Evolutionary conservation across 2,797 vertebrate species (phyloP), one percentile per base, ranked within the genome.

Genomic region (Okamejei kenojei): DNA sequence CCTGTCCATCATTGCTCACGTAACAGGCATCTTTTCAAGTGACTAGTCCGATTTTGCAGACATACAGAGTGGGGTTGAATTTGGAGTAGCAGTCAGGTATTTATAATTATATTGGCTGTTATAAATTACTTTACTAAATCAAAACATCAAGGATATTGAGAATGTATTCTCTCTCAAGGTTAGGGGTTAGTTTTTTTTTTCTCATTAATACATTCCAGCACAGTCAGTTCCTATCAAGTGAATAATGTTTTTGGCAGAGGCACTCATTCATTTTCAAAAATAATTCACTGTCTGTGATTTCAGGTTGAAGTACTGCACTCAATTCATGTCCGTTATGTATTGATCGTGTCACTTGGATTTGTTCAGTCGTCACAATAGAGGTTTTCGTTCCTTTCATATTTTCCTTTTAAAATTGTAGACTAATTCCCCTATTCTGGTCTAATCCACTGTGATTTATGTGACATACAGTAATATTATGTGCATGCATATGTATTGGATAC

Each of bases 191-290:
- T 63, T 10, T 68, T 68, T 45, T 45, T 32, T 65, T 88, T 68
- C 84, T 88, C n/a, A 88, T 68, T 88, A 68, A 88, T 35, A 4
- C n/a, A 88, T 88, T 84, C 54, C 81, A 84, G 54, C 61, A 86
- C 29, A 88, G 61, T 88, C 84, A 88, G n/a, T 32, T 88, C n/a
- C 61, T 68, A 65, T 88, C 84, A 65, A 65, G 84, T 65, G 84
- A 65, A 88, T 65, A 88, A 68, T 88, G 29, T 65, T 68, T 88
- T 65, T 88, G 61, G n/a, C 61, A 88, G 6, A 88, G 61, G n/a
- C 63, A 88, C 65, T 88, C 63, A 68, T 88, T 88, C 61, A 88
- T 88, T 88, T 68, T 88, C 61, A 88, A 19, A 65, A 88, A 88
- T 63, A 88, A 88, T 68, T 88, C 84, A 88, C 61, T 35, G 15